phyloP scores from a whole-genome alignment of 1,140 invertebrate species.

The Prorops nasuta region DNA sequence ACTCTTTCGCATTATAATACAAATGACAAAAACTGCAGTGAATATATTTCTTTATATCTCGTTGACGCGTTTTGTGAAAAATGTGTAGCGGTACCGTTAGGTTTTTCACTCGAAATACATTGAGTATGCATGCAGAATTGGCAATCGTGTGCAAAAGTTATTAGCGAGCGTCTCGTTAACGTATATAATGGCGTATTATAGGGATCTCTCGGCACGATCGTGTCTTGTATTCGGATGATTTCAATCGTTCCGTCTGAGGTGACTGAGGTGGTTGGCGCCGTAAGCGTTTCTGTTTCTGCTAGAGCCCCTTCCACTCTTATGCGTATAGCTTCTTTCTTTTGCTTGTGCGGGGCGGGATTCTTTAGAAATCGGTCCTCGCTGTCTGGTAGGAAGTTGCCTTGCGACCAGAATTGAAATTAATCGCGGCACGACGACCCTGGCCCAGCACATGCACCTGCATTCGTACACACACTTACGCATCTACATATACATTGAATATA shows the following conservation, averaged over 20 bases:
- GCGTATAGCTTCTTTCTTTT: background rate
- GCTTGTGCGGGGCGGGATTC: slow-evolving; percentile 16
- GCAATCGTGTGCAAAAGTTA: no score
- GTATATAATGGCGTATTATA: slow-evolving; percentile 14
- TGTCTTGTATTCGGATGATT: slow-evolving; percentile 22
- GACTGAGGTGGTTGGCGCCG: slow-evolving; percentile 23
- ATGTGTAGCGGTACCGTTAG: no score
- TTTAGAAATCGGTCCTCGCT: slow-evolving; percentile 13
- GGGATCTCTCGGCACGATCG: slow-evolving; percentile 12
- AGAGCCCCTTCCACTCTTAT: background rate
- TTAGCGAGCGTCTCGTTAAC: slow-evolving; percentile 23
- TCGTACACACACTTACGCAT: no score
- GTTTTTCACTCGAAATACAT: no score
- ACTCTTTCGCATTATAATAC: no score
- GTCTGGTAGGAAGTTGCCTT: slow-evolving; percentile 22
- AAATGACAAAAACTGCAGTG: no score
- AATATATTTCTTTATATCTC: no score
- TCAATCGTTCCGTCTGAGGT: slow-evolving; percentile 12
- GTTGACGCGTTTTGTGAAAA: no score
- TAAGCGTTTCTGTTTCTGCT: background rate
- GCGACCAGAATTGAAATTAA: slow-evolving; percentile 35
- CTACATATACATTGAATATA: no score
- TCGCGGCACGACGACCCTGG: slow-evolving; percentile 6
- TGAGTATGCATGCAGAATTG: no score
- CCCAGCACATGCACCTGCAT: background rate